A percentile compares a stretch with the other conserved stretches of the same genome.
Conservation (phyloP, 2,113 vertebrate species). For the Sinocyclocheilus grahami region DNA sequence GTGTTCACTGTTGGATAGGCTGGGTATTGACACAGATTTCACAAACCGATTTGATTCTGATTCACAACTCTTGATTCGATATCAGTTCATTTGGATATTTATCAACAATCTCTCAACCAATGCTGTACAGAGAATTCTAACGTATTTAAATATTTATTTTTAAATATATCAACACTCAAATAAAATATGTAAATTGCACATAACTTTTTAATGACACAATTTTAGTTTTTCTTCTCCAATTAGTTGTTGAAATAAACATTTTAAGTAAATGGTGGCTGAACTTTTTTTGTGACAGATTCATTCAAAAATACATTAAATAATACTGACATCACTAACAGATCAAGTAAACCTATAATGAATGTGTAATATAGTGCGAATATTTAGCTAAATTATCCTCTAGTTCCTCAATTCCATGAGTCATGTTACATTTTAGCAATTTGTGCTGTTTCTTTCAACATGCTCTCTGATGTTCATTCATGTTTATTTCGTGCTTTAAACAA, state of each 20-base stretch:
- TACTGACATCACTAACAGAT: too few species aligned
- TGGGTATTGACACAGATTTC: too few species aligned
- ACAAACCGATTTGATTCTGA: too few species aligned
- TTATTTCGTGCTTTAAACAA: background rate
- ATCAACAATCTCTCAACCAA: background rate
- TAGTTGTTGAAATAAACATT: background rate
- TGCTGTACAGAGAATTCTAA: background rate
- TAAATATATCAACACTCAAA: background rate
- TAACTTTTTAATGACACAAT: background rate
- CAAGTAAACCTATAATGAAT: background rate
- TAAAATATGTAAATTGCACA: background rate
- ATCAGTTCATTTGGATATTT: too few species aligned
- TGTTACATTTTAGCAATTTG: background rate
- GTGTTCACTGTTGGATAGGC: too few species aligned
- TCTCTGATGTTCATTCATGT: background rate
- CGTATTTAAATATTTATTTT: background rate
- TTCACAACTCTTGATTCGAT: too few species aligned
- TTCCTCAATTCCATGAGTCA: background rate
- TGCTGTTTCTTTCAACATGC: background rate
- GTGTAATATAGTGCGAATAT: background rate
- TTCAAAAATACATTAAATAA: background rate
- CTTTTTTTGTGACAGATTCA: background rate
- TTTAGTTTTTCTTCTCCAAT: background rate
- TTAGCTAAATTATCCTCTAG: background rate
- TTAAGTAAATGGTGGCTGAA: background rate